Evolutionary conservation across 2,113 vertebrate genomes (phyloP), one percentile per base, ranked within the genome.

Genomic region (Pterocles orientalis): DNA sequence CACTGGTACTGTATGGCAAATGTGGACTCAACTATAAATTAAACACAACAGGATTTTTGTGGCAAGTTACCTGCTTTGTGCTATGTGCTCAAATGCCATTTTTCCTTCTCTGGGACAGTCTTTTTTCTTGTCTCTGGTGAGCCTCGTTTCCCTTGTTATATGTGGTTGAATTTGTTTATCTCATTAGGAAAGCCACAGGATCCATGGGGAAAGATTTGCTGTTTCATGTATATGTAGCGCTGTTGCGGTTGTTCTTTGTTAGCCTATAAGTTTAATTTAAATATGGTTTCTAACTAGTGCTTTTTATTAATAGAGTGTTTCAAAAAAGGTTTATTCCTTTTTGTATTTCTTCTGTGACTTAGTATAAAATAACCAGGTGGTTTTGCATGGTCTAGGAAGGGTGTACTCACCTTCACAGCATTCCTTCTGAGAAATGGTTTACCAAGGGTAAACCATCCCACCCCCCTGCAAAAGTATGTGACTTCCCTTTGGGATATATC

Each of bases 391-490:
- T 51, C 28, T 53, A 26, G 65, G 51, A 82, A 71, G 43, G 28
- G 29, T 51, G 3, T 71, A 31, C 20, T 79, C 34, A 47, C 33
- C 17, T 66, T 83, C 28, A 47, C 28, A 78, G 60, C 11, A 26
- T 87, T 95, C 69, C 23, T 82, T 78, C 34, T 61, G 28, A 58
- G 53, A 56, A 75, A 23, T 31, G 7, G 14, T 31, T 57, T 64
- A 31, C 1, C 0, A 2, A 58, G 54, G 24, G 15, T 50, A 73
- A 26, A 2, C 18, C 4, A 5, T 4, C 3, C 7, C 17, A 10
- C 20, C 5, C 3, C 14, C 3, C 14, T 2, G 1, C 39, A 58
- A 34, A n/a, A 47, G 31, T 73, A 28, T 61, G 17, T 77, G 58
- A 7, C 57, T 95, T 94, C 31, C 18, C 43, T 83, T 82, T 90